These are phyloP conservation scores for Brachyptera risi DNA, from an alignment of 2,888 invertebrate species.

Conservation along the genomic window DNA sequence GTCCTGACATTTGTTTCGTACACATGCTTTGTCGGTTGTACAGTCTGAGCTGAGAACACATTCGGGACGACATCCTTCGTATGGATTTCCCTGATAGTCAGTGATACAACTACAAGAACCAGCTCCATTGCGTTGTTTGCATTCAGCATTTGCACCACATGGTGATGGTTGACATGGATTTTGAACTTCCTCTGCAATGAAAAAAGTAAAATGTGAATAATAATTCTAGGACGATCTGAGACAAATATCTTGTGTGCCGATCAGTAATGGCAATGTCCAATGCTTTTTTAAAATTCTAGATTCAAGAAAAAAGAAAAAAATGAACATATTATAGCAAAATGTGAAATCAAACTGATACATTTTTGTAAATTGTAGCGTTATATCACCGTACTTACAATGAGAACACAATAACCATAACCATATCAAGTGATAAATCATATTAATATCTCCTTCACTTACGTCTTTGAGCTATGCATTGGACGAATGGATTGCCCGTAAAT, in stretches of 20 bases:
- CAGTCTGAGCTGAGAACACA: slow-evolving; percentile 85
- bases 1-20: slow-evolving; percentile 77
- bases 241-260: no score
- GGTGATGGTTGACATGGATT: slow-evolving; percentile 65
- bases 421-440: slow-evolving; percentile 9
- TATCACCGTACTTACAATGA: no score
- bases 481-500: slow-evolving; percentile 77
- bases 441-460: slow-evolving; percentile 45
- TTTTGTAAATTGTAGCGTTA: no score
- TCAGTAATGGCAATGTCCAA: no score
- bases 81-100: slow-evolving; percentile 81
- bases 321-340: background rate
- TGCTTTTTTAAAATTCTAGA: no score
- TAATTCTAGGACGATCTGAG: no score
- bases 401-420: no score
- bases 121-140: slow-evolving; percentile 70
- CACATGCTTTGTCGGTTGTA: slow-evolving; percentile 74
- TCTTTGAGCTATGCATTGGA: slow-evolving; percentile 64
- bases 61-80: slow-evolving; percentile 81
- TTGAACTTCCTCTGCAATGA: slow-evolving; percentile 51
- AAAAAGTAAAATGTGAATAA: no score
- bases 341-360: slow-evolving; percentile 6
- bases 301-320: no score
- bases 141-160: slow-evolving; percentile 80
- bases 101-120: slow-evolving; percentile 77